A percentile compares a stretch with the other conserved stretches of the same genome.
Evolutionary conservation across 2,113 vertebrate species (phyloP).

Genomic region (Mormoops blainvillei): DNA sequence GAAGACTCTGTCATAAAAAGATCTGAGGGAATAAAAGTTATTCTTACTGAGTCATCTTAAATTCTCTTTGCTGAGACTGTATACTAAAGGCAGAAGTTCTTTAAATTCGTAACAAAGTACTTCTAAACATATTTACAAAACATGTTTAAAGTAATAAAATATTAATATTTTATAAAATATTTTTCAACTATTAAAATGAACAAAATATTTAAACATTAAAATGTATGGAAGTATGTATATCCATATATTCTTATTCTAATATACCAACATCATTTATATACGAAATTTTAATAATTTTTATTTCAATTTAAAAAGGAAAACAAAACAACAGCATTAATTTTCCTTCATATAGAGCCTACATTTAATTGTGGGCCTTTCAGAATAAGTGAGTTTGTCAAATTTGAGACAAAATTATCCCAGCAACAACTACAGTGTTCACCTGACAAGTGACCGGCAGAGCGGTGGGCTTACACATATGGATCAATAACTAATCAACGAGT

Average conservation of each 20-base stretch:
- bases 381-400: neutral
- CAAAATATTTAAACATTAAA: neutral
- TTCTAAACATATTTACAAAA: neutral
- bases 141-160: neutral
- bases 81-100: neutral
- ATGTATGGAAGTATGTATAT: neutral
- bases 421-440: neutral
- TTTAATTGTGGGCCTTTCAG: neutral
- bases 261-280: neutral
- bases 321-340: neutral
- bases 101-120: neutral
- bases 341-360: neutral
- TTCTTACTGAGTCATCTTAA: neutral
- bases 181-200: neutral
- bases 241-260: neutral
- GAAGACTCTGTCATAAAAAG: neutral
- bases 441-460: neutral
- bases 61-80: neutral
- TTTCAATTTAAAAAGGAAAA: neutral
- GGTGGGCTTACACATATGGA: neutral
- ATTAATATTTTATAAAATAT: neutral
- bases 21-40: neutral
- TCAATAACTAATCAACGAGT: neutral
- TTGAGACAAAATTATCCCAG: neutral
- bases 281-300: neutral